These are phyloP conservation scores for Plodia interpunctella DNA, from an alignment of 1,140 invertebrate genomes.

Conservation along the genomic window DNA sequence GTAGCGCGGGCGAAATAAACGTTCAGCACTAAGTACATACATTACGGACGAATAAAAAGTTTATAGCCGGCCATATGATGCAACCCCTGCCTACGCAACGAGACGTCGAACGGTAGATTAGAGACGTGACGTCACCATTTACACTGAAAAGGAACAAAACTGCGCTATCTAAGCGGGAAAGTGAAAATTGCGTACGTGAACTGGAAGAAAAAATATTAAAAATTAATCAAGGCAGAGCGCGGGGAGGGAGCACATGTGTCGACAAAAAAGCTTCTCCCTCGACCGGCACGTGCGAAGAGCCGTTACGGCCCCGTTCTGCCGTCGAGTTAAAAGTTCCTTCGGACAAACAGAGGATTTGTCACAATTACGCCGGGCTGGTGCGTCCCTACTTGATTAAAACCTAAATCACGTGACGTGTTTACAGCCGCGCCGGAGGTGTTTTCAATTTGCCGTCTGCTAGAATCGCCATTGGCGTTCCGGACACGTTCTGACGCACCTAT, in stretches of 20 bases:
- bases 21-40: conserved; percentile 47
- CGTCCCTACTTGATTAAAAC: conserved; percentile 76
- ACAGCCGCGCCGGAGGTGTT: conserved; percentile 72
- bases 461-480: conserved; percentile 66
- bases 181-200: conserved; percentile 75
- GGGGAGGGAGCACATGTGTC: conserved; percentile 62
- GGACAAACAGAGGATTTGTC: conserved; percentile 77
- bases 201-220: conserved; percentile 75
- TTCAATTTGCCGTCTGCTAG: conserved; percentile 70
- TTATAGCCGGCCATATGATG: conserved; percentile 37
- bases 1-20: conserved; percentile 69
- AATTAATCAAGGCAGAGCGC: conserved; percentile 67
- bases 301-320: conserved; percentile 52
- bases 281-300: conserved; percentile 58
- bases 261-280: conserved; percentile 69
- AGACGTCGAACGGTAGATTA: conserved; percentile 35
- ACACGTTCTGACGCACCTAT: conserved; percentile 65
- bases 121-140: conserved; percentile 41
- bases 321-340: conserved; percentile 73
- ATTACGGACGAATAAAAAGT: conserved; percentile 60
- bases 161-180: conserved; percentile 52
- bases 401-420: conserved; percentile 77
- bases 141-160: conserved; percentile 34
- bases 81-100: conserved; percentile 18
- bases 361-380: conserved; percentile 70